Conservation (phyloP, 2,888 invertebrate species). For the Schizaphis graminum region DNA sequence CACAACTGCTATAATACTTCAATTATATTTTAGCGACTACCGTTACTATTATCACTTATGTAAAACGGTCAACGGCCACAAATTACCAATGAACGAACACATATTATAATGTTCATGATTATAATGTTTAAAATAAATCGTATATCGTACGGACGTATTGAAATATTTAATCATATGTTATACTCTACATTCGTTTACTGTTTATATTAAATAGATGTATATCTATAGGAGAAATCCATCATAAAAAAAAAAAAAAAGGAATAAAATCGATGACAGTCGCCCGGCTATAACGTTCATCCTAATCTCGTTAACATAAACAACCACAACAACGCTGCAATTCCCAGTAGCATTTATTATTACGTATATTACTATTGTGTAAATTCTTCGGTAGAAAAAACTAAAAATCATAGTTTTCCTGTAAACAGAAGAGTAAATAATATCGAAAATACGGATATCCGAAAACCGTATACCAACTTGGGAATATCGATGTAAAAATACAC, state of each 20-base stretch:
- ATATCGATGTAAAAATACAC: neutral
- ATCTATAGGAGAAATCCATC: neutral
- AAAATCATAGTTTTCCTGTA: neutral
- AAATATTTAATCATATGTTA: neutral
- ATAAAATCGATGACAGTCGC: neutral
- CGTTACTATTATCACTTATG: neutral
- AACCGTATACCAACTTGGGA: neutral
- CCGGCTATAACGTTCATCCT: neutral
- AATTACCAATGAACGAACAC: slow-evolving; percentile 24
- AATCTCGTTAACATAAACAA: neutral
- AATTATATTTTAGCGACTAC: neutral
- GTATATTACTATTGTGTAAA: neutral
- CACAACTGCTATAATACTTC: neutral
- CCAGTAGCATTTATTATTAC: neutral
- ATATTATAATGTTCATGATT: too few species aligned
- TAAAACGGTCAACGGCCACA: neutral
- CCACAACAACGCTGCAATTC: neutral
- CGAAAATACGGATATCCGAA: neutral
- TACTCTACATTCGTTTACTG: neutral
- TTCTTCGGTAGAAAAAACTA: neutral
- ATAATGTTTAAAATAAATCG: neutral
- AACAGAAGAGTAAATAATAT: neutral
- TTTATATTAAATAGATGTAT: neutral
- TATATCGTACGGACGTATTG: neutral
- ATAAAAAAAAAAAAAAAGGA: neutral